Percentiles rank a stretch among this genome's conserved stretches.
These are phyloP conservation scores for Protonibea diacanthus DNA, from an alignment of 2,797 vertebrate species.

Conservation along the genomic window DNA sequence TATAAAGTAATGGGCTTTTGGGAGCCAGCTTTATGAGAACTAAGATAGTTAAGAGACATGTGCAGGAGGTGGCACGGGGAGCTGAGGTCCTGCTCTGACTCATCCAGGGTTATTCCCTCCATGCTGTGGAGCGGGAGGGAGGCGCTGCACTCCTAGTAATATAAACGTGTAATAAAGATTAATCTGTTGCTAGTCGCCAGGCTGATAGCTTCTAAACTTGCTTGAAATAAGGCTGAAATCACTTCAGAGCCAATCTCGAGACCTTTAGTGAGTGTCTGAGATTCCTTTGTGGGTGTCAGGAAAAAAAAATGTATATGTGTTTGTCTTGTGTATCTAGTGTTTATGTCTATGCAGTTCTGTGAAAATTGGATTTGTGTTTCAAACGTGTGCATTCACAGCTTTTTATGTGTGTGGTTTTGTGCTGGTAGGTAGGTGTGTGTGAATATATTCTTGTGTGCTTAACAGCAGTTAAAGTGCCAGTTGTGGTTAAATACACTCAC, in stretches of 20 bases:
- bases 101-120: constrained; percentile 85
- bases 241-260: constrained; percentile 86
- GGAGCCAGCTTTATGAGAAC: constrained; percentile 89
- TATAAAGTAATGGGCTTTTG: constrained; percentile 91
- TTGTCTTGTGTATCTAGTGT: constrained; percentile 62
- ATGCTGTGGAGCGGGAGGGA: constrained; percentile 76
- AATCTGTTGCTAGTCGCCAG: constrained; percentile 88
- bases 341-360: constrained; percentile 50
- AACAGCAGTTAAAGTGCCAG: constrained; percentile 33
- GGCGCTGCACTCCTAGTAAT: constrained; percentile 84
- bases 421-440: constrained; percentile 15
- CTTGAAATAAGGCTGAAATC: constrained; percentile 89
- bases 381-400: constrained; percentile 39
- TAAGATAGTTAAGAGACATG: constrained; percentile 90
- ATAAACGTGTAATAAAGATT: constrained; percentile 91
- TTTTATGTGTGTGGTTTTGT: constrained; percentile 36
- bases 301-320: constrained; percentile 69
- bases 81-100: constrained; percentile 85
- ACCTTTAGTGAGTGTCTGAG: constrained; percentile 76
- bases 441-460: constrained; percentile 31
- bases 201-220: constrained; percentile 88
- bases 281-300: constrained; percentile 77
- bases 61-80: constrained; percentile 82
- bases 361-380: constrained; percentile 67
- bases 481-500: constrained; percentile 88